Conservation (phyloP, 2,113 vertebrate genomes). For the Apus apus region DNA sequence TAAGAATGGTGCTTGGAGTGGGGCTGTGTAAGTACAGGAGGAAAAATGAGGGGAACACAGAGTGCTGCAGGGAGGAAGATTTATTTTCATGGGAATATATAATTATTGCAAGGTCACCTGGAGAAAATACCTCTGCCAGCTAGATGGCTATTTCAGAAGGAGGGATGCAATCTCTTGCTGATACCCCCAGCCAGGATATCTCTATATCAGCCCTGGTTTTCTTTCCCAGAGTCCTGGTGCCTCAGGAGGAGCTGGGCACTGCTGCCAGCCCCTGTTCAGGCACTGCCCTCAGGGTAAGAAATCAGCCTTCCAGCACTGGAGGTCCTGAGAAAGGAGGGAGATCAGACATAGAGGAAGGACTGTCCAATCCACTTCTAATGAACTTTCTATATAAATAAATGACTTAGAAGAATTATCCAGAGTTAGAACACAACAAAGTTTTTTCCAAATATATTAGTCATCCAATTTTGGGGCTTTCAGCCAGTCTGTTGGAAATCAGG, state of each 20-base stretch:
- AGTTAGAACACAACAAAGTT: background rate
- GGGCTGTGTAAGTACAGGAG: background rate
- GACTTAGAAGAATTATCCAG: background rate
- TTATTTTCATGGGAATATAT: background rate
- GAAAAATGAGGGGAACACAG: rapidly evolving
- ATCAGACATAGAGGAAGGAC: background rate
- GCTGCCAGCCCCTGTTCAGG: too few species aligned
- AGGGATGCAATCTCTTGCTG: background rate
- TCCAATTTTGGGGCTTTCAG: background rate
- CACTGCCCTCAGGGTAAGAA: rapidly evolving
- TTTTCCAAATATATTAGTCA: background rate
- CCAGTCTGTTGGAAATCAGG: background rate
- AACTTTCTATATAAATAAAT: background rate
- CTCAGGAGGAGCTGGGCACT: background rate
- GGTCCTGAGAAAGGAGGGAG: background rate
- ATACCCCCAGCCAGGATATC: background rate
- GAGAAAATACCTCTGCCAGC: background rate
- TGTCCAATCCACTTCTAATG: background rate
- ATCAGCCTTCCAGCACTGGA: background rate
- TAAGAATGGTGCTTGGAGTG: background rate
- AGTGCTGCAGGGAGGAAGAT: background rate
- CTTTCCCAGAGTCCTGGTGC: background rate
- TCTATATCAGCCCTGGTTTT: background rate
- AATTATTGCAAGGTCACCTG: background rate
- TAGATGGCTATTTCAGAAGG: background rate